Evolutionary conservation across 2,113 vertebrate genomes (phyloP).

Genomic region (Rostratula benghalensis): DNA sequence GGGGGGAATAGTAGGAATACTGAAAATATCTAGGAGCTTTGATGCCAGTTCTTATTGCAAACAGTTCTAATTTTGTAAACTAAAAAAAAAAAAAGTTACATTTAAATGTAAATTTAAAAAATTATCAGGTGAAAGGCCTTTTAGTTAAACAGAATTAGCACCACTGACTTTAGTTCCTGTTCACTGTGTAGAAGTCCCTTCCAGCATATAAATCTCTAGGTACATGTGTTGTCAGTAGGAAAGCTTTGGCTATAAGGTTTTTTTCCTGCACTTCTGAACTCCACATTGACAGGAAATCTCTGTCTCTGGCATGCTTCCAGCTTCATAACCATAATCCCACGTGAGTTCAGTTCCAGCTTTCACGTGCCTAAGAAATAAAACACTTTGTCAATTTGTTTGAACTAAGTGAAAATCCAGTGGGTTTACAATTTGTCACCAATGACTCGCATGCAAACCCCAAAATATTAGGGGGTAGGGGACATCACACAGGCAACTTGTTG

Average conservation of each 20-base stretch:
- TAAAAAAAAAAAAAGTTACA: background rate
- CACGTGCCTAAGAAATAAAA: slow-evolving; percentile 79
- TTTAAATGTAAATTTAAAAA: background rate
- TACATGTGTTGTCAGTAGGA: background rate
- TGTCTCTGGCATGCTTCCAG: slow-evolving; percentile 70
- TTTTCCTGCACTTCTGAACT: slow-evolving; percentile 78
- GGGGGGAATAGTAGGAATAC: background rate
- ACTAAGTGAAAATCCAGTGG: background rate
- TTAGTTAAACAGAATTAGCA: slow-evolving; percentile 26
- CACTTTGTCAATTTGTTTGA: background rate
- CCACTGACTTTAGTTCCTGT: background rate
- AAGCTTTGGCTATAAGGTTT: slow-evolving; percentile 59
- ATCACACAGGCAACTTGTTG: background rate
- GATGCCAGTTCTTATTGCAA: background rate
- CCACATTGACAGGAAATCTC: slow-evolving; percentile 85
- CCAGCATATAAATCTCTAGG: background rate
- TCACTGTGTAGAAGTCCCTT: background rate
- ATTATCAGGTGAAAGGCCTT: background rate
- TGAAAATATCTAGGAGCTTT: background rate
- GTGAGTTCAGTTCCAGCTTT: slow-evolving; percentile 91
- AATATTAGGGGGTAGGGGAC: background rate
- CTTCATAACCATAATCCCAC: slow-evolving; percentile 85
- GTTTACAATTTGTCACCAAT: background rate
- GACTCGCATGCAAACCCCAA: background rate
- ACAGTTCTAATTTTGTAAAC: background rate